phyloP scores from a whole-genome alignment of 2,797 vertebrate species.

The Poecilia gillii region DNA sequence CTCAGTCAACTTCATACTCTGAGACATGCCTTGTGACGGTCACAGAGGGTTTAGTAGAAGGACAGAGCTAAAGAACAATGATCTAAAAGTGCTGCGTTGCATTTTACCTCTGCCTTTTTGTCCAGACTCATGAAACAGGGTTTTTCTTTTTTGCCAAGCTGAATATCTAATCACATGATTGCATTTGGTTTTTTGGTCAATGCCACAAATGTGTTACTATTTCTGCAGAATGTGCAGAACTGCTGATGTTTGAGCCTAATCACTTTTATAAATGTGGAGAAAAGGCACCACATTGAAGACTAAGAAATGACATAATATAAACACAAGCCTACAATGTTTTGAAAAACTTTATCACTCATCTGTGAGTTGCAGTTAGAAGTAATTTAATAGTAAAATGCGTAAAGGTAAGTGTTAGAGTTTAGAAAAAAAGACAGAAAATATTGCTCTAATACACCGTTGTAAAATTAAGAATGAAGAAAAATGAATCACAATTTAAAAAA shows the following conservation, averaged over 20 bases:
- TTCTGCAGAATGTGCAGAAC: not conserved
- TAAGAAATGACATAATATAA: not conserved
- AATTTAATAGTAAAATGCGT: not conserved
- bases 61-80: conserved; percentile 1
- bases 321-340: not conserved
- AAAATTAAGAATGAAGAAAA: not conserved
- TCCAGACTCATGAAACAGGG: not conserved
- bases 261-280: conserved; percentile 17
- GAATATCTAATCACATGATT: conserved; percentile 3
- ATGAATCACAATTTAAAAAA: not conserved
- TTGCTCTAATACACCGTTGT: not conserved
- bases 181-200: conserved; percentile 6
- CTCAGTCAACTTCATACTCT: conserved; percentile 33
- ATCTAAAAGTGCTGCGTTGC: not conserved
- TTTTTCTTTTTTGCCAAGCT: not conserved
- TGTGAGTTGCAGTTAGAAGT: not conserved
- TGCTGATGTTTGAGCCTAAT: conserved; percentile 13
- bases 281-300: not conserved
- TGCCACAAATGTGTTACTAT: conserved; percentile 9
- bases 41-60: conserved; percentile 17
- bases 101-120: not conserved
- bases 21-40: conserved; percentile 35
- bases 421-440: not conserved
- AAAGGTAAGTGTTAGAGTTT: not conserved
- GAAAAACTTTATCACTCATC: not conserved